phyloP scores from a whole-genome alignment of 92 coral and sea anemone species.

The Anthopleura xanthogrammica region DNA sequence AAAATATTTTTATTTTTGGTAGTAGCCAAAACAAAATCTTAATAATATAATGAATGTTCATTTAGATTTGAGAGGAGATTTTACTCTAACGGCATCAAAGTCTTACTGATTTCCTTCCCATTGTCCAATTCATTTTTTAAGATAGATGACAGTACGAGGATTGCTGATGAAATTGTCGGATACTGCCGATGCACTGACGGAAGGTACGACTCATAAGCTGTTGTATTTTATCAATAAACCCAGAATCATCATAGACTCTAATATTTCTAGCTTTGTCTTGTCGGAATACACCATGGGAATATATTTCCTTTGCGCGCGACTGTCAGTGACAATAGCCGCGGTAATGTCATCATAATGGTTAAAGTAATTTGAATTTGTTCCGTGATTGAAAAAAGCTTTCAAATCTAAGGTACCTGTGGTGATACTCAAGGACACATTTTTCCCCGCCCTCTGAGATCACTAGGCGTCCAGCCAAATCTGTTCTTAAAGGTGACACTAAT shows the following conservation, averaged over 20 bases:
- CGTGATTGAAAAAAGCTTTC: neutral
- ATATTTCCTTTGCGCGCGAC: neutral
- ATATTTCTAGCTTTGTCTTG: neutral
- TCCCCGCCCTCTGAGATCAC: conserved; percentile 1
- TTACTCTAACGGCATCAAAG: neutral
- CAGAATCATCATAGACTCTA: neutral
- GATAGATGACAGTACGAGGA: conserved; percentile 16
- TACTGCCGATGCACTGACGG: conserved; percentile 25
- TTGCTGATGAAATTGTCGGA: conserved; percentile 19
- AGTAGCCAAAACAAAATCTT: no score
- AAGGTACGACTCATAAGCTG: conserved; percentile 13
- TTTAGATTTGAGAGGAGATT: neutral
- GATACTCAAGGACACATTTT: neutral
- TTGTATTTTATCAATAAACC: neutral
- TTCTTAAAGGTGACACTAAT: neutral
- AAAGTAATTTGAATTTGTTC: neutral
- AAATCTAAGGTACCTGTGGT: neutral
- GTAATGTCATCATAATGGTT: neutral
- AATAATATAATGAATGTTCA: neutral
- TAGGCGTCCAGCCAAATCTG: neutral
- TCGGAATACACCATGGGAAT: neutral
- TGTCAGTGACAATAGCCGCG: neutral
- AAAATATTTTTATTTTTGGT: no score
- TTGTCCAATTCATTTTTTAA: conserved; percentile 9
- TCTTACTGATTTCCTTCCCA: neutral